phyloP scores from a whole-genome alignment of 1,140 invertebrate species.

The Gonatopus flavifemur region DNA sequence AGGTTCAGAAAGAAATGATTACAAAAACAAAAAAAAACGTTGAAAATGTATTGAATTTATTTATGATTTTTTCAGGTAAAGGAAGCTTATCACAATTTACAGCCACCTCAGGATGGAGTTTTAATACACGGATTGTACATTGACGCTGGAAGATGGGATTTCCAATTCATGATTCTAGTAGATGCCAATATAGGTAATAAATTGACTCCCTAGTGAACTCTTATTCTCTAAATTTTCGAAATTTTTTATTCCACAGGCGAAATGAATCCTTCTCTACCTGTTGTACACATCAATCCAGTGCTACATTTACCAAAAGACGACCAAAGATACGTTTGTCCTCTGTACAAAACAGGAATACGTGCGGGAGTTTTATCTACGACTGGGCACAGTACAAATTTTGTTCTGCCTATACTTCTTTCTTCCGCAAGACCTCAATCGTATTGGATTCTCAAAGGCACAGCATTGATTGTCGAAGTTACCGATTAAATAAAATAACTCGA shows the following conservation, averaged over 20 bases:
- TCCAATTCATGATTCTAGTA: constrained; percentile 62
- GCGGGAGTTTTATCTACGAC: constrained; percentile 84
- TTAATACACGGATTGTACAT: constrained; percentile 84
- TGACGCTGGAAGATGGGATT: constrained; percentile 84
- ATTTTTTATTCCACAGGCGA: constrained; percentile 61
- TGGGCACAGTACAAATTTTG: constrained; percentile 88
- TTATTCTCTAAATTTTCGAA: too few relatives aligned
- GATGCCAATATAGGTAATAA: constrained; percentile 70
- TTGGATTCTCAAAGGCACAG: constrained; percentile 86
- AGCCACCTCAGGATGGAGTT: constrained; percentile 71
- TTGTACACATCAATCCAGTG: constrained; percentile 73
- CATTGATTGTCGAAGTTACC: constrained; percentile 76
- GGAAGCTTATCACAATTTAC: constrained; percentile 61
- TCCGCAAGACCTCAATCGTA: constrained; percentile 66
- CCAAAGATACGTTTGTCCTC: constrained; percentile 71
- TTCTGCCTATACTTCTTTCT: constrained; percentile 75
- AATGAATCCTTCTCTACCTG: constrained; percentile 76
- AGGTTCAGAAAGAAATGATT: constrained; percentile 43
- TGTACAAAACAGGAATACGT: constrained; percentile 84
- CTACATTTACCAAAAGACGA: constrained; percentile 63
- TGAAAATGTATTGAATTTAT: background rate
- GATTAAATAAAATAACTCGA: constrained; percentile 55
- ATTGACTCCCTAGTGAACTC: too few relatives aligned
- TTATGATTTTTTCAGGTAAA: constrained; percentile 20
- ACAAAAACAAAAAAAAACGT: background rate